Conservation (phyloP, 2,888 invertebrate species). For the Flexamia atlantica region DNA sequence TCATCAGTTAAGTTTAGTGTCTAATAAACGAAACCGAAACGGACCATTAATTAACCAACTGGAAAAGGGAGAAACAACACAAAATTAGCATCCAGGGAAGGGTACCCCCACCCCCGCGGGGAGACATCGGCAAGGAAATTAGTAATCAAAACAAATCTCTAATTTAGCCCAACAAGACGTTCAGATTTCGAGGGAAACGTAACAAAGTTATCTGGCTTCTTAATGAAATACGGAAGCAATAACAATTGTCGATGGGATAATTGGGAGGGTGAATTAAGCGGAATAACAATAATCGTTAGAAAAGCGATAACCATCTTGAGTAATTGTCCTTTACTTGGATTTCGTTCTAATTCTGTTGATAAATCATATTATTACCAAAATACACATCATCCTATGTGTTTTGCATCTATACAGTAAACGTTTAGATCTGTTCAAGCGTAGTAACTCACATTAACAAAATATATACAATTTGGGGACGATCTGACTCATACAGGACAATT, state of each 20-base stretch:
- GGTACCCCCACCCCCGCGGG: neutral
- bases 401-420: too few species aligned
- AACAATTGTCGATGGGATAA: neutral
- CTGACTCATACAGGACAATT: too few species aligned
- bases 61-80: constrained; percentile 37
- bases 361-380: too few species aligned
- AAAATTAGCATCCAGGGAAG: constrained; percentile 24
- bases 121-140: constrained; percentile 10
- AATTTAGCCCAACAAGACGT: constrained; percentile 12
- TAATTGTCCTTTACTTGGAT: too few species aligned
- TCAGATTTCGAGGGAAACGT: neutral
- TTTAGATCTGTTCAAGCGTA: too few species aligned
- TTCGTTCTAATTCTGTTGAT: too few species aligned
- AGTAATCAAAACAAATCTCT: constrained; percentile 30
- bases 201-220: constrained; percentile 9
- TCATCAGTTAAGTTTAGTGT: constrained; percentile 36
- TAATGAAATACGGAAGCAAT: constrained; percentile 16
- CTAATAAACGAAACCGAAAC: constrained; percentile 56
- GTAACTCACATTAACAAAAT: too few species aligned
- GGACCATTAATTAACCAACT: constrained; percentile 42
- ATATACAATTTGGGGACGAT: too few species aligned
- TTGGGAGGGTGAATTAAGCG: too few species aligned
- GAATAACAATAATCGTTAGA: too few species aligned
- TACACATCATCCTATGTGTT: too few species aligned
- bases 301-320: too few species aligned